Conservation (phyloP, 2,113 vertebrate species). For the Sigmodon hispidus region DNA sequence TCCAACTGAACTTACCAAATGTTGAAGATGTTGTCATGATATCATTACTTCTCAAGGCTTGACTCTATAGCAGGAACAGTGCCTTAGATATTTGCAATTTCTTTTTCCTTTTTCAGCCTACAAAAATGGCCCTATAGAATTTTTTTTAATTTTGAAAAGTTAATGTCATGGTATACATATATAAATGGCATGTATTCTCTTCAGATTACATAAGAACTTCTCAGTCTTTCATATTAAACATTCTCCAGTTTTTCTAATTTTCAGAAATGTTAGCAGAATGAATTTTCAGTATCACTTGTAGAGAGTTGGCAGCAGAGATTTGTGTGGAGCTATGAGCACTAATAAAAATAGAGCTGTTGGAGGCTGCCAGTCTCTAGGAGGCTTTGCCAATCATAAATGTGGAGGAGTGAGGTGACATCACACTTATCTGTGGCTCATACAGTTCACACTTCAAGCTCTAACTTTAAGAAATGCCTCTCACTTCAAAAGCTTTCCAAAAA, state of each 20-base stretch:
- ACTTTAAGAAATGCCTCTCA: constrained; percentile 66
- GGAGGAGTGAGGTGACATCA: constrained; percentile 65
- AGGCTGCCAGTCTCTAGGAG: constrained; percentile 63
- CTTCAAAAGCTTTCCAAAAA: constrained; percentile 56
- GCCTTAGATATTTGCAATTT: constrained; percentile 70
- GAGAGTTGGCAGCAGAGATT: constrained; percentile 33
- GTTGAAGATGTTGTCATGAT: constrained; percentile 71
- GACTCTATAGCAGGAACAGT: constrained; percentile 64
- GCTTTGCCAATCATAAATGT: constrained; percentile 69
- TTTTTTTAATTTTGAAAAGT: constrained; percentile 39
- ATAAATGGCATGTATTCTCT: constrained; percentile 58
- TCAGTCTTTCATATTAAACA: constrained; percentile 74
- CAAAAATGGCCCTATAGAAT: constrained; percentile 51
- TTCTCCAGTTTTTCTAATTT: constrained; percentile 58
- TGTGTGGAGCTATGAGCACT: constrained; percentile 44
- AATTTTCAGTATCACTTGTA: constrained; percentile 51
- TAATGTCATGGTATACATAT: constrained; percentile 57
- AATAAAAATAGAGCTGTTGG: constrained; percentile 78
- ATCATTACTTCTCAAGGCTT: constrained; percentile 75
- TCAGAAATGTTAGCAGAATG: constrained; percentile 15
- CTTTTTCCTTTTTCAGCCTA: constrained; percentile 73
- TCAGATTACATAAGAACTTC: constrained; percentile 53
- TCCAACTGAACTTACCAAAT: constrained; percentile 61
- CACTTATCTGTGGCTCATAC: constrained; percentile 65
- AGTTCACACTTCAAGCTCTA: constrained; percentile 68